Evolutionary conservation across 2,797 vertebrate genomes (phyloP).

Genomic region (Pteropus rufus): DNA sequence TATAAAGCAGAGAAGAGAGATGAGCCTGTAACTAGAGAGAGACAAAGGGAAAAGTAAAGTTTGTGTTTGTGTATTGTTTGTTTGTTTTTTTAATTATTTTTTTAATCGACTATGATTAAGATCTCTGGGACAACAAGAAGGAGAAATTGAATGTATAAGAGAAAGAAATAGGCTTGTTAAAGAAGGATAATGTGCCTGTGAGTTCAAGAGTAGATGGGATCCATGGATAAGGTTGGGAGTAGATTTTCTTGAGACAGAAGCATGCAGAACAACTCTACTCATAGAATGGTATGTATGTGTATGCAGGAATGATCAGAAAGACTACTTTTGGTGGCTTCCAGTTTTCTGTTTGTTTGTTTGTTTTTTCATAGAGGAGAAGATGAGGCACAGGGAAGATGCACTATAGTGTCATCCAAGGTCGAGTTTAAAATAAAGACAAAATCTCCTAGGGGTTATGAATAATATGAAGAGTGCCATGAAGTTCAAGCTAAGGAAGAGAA

Average conservation of each 20-base stretch:
- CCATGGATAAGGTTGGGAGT: background rate
- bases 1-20: background rate
- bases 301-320: background rate
- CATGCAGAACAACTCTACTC: background rate
- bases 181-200: background rate
- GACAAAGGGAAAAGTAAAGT: background rate
- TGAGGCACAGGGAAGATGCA: background rate
- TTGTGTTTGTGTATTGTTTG: background rate
- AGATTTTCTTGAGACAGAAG: background rate
- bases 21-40: background rate
- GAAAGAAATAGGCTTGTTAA: background rate
- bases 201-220: background rate
- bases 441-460: background rate
- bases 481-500: background rate
- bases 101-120: background rate
- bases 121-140: background rate
- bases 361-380: background rate
- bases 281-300: background rate
- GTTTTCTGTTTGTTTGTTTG: too few species aligned
- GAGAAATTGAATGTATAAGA: background rate
- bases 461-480: background rate
- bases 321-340: background rate
- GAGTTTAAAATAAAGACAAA: background rate
- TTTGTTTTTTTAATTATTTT: background rate
- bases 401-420: background rate